phyloP scores from a whole-genome alignment of 2,888 invertebrate genomes.

The Metallyticus violacea region DNA sequence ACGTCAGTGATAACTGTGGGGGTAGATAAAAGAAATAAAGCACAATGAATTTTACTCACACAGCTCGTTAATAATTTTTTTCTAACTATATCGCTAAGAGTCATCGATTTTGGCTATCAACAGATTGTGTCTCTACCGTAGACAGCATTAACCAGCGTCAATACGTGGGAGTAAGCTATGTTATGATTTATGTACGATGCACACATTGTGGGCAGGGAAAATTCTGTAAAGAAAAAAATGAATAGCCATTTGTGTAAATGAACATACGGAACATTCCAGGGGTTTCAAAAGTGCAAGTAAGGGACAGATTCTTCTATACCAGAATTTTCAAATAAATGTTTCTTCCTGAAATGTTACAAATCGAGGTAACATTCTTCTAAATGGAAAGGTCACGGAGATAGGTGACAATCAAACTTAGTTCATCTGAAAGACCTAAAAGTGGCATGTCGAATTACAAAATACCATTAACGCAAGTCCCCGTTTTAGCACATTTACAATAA shows the following conservation, averaged over 20 bases:
- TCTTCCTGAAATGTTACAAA: no score
- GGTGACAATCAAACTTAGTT: no score
- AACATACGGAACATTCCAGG: background rate
- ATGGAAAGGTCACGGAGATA: no score
- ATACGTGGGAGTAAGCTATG: background rate
- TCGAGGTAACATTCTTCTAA: no score
- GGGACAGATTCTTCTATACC: background rate
- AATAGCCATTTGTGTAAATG: background rate
- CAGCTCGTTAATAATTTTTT: background rate
- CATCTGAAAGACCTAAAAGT: no score
- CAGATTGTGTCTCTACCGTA: background rate
- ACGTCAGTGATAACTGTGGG: background rate
- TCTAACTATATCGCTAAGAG: background rate
- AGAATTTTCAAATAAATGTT: no score
- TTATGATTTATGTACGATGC: background rate
- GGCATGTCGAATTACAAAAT: no score
- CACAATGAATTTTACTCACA: background rate
- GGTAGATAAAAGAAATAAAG: background rate
- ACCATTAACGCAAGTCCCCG: no score
- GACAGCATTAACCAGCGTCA: background rate
- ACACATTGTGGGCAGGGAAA: background rate
- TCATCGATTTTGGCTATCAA: background rate
- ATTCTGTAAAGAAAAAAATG: background rate
- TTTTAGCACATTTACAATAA: no score
- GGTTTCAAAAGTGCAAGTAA: background rate